A percentile compares a stretch with the other conserved stretches of the same genome.
Evolutionary conservation across 2,888 invertebrate species (phyloP).

Genomic region (Chrysopilus asiliformis): DNA sequence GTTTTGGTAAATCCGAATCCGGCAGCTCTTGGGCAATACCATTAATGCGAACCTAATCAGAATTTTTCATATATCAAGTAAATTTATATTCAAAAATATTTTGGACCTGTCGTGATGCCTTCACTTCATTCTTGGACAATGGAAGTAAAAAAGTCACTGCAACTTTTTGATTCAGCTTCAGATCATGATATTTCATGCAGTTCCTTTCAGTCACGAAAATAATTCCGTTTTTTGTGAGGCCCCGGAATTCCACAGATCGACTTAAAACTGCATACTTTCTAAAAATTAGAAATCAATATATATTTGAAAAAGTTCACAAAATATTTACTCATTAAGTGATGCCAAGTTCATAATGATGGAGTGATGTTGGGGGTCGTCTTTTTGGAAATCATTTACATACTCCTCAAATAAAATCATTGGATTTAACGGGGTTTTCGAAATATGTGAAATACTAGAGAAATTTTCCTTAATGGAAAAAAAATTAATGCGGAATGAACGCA

Average conservation of each 20-base stretch:
- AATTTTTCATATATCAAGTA: background rate
- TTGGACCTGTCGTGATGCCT: slow-evolving; percentile 8
- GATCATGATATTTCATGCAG: slow-evolving; percentile 25
- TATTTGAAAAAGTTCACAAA: background rate
- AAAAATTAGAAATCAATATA: slow-evolving; percentile 3
- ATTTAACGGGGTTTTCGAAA: slow-evolving; percentile 14
- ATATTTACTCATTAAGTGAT: slow-evolving; percentile 23
- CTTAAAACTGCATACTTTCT: slow-evolving; percentile 27
- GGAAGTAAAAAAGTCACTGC: slow-evolving; percentile 21
- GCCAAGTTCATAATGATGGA: slow-evolving; percentile 26
- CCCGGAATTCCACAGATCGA: slow-evolving; percentile 27
- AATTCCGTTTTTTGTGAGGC: slow-evolving; percentile 20
- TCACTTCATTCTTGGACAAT: background rate
- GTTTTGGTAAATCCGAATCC: slow-evolving; percentile 16
- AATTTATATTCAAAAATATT: background rate
- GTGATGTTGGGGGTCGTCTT: background rate
- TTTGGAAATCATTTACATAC: slow-evolving; percentile 13
- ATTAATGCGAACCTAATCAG: slow-evolving; percentile 16
- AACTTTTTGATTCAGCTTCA: slow-evolving; percentile 22
- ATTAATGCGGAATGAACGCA: no score
- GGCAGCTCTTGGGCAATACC: slow-evolving; percentile 25
- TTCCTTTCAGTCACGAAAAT: slow-evolving; percentile 27
- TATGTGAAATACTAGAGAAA: slow-evolving; percentile 1
- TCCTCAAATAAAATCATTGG: slow-evolving; percentile 23
- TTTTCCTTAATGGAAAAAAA: no score